Evolutionary conservation across 2,888 invertebrate species (phyloP), one percentile per base, ranked within the genome.

Genomic region (Acanthosepion lycidas): DNA sequence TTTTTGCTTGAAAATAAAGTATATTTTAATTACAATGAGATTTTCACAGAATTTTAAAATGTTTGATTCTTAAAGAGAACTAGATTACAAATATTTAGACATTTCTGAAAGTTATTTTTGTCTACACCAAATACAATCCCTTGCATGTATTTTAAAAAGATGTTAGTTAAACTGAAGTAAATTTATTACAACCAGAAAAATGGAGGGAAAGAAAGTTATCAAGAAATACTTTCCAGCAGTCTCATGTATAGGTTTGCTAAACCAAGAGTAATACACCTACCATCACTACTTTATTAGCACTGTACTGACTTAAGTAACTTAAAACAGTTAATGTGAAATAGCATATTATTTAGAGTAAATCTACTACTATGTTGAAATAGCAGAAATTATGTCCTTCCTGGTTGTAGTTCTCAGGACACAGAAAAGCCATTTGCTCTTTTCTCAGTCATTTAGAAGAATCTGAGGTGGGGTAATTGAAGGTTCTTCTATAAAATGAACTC

Each of bases 321-420:
- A 33, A 33, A 78, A 78, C 12, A 15, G n/a, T 78, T 78, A 78
- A 78, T 78, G 33, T 78, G n/a, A 33, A 78, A 78, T 78, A 15
- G 78, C n/a, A 15, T 78, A 78, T 78, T 78, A n/a, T 78, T 78
- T n/a, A 78, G n/a, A 78, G 78, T 78, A n/a, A 78, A n/a, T 78
- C 33, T 12, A n/a, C 78, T 78, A 33, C 78, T n/a, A n/a, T n/a
- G n/a, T 78, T n/a, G 33, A n/a, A 78, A 33, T 78, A 33, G 78
- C 78, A 78, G 78, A 33, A 78, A 78, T 78, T 78, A 78, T 78
- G 78, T 78, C 78, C 78, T 18, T 78, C 78, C 15, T 78, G n/a
- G 78, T 15, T 78, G 78, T 78, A 78, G n/a, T 78, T 78, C 78
- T 78, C 78, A 78, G 78, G 78, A 78, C 78, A 78, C 78, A 33